Evolutionary conservation across 2,888 invertebrate species (phyloP), one percentile per base, ranked within the genome.

Genomic region (Synergus laeviventris): DNA sequence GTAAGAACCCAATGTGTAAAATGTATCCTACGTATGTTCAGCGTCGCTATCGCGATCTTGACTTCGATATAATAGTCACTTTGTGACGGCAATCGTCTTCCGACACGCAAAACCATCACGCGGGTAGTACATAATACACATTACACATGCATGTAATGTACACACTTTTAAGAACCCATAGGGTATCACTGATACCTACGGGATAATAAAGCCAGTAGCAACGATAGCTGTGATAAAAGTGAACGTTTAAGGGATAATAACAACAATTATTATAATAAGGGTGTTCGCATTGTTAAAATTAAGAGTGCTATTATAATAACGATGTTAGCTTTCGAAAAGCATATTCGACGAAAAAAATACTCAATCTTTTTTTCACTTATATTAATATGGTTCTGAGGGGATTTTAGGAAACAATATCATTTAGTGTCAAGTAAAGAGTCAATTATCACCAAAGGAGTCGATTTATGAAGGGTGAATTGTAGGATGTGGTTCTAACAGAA

Each of bases 41-140:
- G 84, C 76, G 83, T 85, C 84, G 84, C 86, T 89, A 88, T 89
- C 88, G 85, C 84, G 84, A 89, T 89, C 88, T 85, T 84, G 83
- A 82, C 86, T 86, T 83, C 87, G 88, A 89, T 89, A 88, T 88
- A 89, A 89, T 88, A 88, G 88, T 89, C 88, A 88, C 87, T 86
- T 81, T 83, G 87, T 88, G 87, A 88, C 87, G 87, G 88, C 87
- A 88, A 88, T 88, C 86, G 89, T 88, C 86, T 86, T 86, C 85
- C 85, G 84, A 86, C 89, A 89, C 87, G 89, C 89, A 82, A 89
- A 85, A 86, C 84, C 81, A 82, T 81, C 79, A 78, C 76, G 78
- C 75, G 66, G 73, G 45, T 49, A 21, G 70, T 62, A 39, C 0
- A n/a, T 49, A 49, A 66, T 70, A 9, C 49, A 70, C 70, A n/a